Conservation (phyloP, 1,140 invertebrate genomes). For the Helicoverpa zea region DNA sequence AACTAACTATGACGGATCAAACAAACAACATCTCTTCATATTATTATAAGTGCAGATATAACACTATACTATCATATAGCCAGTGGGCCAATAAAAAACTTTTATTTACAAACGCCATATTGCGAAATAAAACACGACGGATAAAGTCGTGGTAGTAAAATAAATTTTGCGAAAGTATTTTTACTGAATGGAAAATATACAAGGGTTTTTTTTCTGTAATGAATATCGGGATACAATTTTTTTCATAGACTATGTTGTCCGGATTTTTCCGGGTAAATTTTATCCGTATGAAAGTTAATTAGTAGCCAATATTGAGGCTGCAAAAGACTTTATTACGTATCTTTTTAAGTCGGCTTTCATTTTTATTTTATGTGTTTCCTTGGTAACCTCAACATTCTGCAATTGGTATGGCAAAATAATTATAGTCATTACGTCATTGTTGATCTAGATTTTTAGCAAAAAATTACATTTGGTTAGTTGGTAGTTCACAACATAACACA, state of each 20-base stretch:
- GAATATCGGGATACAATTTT: slow-evolving; percentile 2
- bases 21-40: neutral
- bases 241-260: neutral
- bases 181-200: slow-evolving; percentile 32
- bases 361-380: too few relatives aligned
- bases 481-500: too few relatives aligned
- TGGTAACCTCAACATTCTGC: too few relatives aligned
- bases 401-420: too few relatives aligned
- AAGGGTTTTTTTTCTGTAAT: slow-evolving; percentile 18
- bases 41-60: neutral
- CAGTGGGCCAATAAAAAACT: slow-evolving; percentile 30
- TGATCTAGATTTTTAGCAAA: too few relatives aligned
- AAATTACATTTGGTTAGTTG: too few relatives aligned
- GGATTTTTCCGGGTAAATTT: neutral
- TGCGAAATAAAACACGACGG: slow-evolving; percentile 37
- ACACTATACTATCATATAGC: slow-evolving; percentile 8
- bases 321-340: too few relatives aligned
- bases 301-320: too few relatives aligned
- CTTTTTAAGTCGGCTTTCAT: neutral
- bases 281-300: neutral
- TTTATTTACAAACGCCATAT: slow-evolving; percentile 35
- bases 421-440: too few relatives aligned
- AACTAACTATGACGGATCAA: neutral
- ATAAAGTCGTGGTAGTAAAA: slow-evolving; percentile 34
- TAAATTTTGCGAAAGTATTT: slow-evolving; percentile 44